phyloP scores from a whole-genome alignment of 53 echinoderm and acorn worm genomes.

The Echinarachnius parma region DNA sequence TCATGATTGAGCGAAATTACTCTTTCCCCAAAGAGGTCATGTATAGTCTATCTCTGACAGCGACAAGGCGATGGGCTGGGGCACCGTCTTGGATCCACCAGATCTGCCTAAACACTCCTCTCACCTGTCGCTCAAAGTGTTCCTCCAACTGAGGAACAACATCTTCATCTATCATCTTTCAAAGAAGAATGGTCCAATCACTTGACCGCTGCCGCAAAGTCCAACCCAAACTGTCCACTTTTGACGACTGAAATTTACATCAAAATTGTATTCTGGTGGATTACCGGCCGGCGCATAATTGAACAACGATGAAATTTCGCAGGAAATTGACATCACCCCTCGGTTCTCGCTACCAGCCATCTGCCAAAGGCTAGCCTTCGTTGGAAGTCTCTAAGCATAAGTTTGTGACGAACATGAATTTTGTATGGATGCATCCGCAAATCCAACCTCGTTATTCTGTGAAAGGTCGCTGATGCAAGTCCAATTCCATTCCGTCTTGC shows the following conservation, averaged over 20 bases:
- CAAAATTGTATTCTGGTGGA: slow-evolving; percentile 1
- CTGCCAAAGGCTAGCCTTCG: no score
- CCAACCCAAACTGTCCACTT: slow-evolving; percentile 22
- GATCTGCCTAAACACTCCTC: slow-evolving; percentile 16
- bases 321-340: no score
- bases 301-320: no score
- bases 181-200: slow-evolving; percentile 43
- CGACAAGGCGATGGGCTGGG: slow-evolving; percentile 2
- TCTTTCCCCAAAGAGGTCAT: slow-evolving; percentile 7
- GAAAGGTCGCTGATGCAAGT: no score
- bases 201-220: slow-evolving; percentile 28
- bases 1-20: slow-evolving; percentile 6
- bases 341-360: no score
- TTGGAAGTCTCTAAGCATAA: no score
- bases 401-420: no score
- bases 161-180: slow-evolving; percentile 21
- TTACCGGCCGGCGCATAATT: no score
- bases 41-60: slow-evolving; percentile 6
- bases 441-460: no score
- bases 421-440: no score
- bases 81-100: slow-evolving; percentile 36
- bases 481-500: no score
- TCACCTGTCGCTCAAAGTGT: slow-evolving; percentile 18
- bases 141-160: slow-evolving; percentile 29
- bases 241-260: neutral